A percentile compares a stretch with the other conserved stretches of the same genome.
Evolutionary conservation across 2,888 invertebrate species (phyloP).

Genomic region (Zeuzera pyrina): DNA sequence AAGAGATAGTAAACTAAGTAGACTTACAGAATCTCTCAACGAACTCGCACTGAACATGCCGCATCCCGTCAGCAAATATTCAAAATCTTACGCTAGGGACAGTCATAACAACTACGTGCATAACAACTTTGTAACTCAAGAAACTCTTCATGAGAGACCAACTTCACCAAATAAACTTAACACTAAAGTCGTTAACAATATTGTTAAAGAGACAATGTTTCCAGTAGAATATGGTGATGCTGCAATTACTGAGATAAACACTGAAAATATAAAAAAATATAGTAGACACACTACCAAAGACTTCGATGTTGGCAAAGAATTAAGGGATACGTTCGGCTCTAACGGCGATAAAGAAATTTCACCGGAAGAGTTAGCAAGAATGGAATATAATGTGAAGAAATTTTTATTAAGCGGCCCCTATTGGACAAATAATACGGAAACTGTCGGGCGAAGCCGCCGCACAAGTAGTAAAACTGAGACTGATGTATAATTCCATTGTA

Average conservation of each 20-base stretch:
- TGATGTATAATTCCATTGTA: constrained; percentile 62
- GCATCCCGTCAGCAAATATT: constrained; percentile 62
- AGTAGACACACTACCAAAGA: constrained; percentile 23
- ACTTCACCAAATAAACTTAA: constrained; percentile 20
- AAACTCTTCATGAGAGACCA: constrained; percentile 28
- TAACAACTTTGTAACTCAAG: constrained; percentile 24
- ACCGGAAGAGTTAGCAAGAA: constrained; percentile 77
- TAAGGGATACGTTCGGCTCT: constrained; percentile 35
- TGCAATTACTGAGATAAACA: constrained; percentile 46
- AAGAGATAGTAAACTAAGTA: constrained; percentile 47
- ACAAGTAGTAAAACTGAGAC: constrained; percentile 72
- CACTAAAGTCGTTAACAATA: constrained; percentile 34
- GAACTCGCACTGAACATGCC: constrained; percentile 65
- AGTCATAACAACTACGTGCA: constrained; percentile 42
- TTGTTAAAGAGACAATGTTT: constrained; percentile 58
- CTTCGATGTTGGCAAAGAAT: constrained; percentile 34
- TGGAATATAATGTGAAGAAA: constrained; percentile 85
- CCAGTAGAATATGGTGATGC: constrained; percentile 55
- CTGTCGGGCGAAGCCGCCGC: constrained; percentile 48
- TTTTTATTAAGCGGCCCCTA: constrained; percentile 76
- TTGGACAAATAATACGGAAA: constrained; percentile 45
- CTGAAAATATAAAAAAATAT: constrained; percentile 40
- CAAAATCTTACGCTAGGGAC: constrained; percentile 43
- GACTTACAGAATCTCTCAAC: constrained; percentile 55
- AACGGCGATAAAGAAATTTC: constrained; percentile 54